Evolutionary conservation across 1,140 invertebrate genomes (phyloP), one percentile per base, ranked within the genome.

Genomic region (Yoshiicerus persimilis): DNA sequence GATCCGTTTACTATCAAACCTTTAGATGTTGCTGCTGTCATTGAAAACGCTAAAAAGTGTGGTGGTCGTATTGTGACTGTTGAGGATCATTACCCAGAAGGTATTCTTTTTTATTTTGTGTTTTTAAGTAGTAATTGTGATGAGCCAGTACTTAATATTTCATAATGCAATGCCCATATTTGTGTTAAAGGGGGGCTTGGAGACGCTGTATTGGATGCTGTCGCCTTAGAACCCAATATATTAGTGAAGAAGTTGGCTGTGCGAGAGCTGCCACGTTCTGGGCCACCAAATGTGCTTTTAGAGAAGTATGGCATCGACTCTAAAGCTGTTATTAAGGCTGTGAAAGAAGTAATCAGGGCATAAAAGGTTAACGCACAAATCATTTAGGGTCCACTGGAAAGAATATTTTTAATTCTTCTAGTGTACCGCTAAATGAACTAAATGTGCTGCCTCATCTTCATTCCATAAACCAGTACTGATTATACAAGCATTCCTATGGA

Each of bases 1-100:
- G 98, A 99, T 94, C 96, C 96, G 0, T 99, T 99, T 93, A 99
- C 98, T 3, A 94, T 99, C 84, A 99, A 99, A 93, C 99, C 99
- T 0, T 93, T 99, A 66, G 99, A 99, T 93, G 94, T 93, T 70
- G 94, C 94, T 1, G 94, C 95, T 0, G 95, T 99, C 38, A 93
- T 96, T 66, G 93, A 94, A 75, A 95, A 98, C 92, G 98, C 98
- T 13, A 94, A 94, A 80, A 95, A 96, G 80, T 95, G 94, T 88
- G 96, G 96, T 41, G 97, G 97, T 0, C 94, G 95, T 32, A 94
- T 99, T 47, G 91, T 99, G 66, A 98, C 98, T 36, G 97, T 99
- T 6, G 99, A 99, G 92, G 99, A 99, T 93, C 99, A 99, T 93
- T 99, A 99, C 92, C 94, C 96, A 70, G 96, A 97, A 93, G 97